Base-by-base conservation (phyloP, 2,113 vertebrate genomes). In the Larimichthys crocea region DNA sequence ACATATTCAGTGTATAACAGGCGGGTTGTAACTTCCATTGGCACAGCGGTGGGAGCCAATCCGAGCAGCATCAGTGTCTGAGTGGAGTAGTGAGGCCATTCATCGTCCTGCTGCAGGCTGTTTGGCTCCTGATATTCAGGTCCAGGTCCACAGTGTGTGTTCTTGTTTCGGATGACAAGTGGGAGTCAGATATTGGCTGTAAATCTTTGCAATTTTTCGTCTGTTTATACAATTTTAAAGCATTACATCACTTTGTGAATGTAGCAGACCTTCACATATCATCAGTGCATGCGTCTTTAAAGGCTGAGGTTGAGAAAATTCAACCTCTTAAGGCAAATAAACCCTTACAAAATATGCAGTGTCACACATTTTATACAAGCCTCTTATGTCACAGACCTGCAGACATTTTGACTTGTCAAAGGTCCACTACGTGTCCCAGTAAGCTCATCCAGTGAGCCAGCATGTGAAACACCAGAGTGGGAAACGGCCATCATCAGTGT, bases 1-100 rank as follows among this genome's bases (percentile, higher is more conserved):
- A 65, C 61, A 74, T 69, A 57, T 71, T 50, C 62, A 60, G 57
- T 62, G 66, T 46, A 62, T 67, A 44, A 74, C 48, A 62, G 42
- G 57, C 19, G n/a, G 42, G n/a, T 63, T 82, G 76, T 64, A 69
- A 75, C 71, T 81, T 70, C n/a, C 72, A 78, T 4, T 52, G 73
- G 42, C 56, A 62, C 67, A 79, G 80, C 76, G 49, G 61, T 16
- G 52, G 7, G 49, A 65, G 65, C 55, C 31, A 40, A 20, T 66
- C 29, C 0, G 4, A 26, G 73, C 65, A 63, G 68, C 48, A 31
- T 68, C 82, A 48, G 61, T 59, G 72, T 80, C 84, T 29, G 42
- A 64, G 65, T 26, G 40, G 50, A 66, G 78, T 15, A 22, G 46
- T 5, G 52, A 64, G 44, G 52, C 44, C 75, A 65, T 81, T 62